A percentile compares a stretch with the other conserved stretches of the same genome.
Evolutionary conservation across 2,797 vertebrate species (phyloP).

Genomic region (Sebastolobus alascanus): DNA sequence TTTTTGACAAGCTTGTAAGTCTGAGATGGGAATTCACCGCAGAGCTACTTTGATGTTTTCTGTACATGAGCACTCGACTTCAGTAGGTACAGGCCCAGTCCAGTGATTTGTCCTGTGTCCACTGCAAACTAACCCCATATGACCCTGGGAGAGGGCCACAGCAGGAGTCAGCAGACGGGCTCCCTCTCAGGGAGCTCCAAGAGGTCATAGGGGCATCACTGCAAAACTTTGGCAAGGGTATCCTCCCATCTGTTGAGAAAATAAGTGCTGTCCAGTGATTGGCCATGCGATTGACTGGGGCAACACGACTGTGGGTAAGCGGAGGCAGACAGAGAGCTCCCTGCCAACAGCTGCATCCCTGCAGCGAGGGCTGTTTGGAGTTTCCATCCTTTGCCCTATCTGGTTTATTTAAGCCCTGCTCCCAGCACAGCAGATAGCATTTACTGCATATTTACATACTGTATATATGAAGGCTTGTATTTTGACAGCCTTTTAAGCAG

Average conservation of each 20-base stretch:
- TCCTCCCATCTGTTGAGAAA: conserved; percentile 84
- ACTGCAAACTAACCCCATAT: conserved; percentile 65
- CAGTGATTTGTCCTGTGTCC: conserved; percentile 64
- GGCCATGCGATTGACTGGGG: conserved; percentile 68
- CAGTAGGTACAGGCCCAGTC: conserved; percentile 23
- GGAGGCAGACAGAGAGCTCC: conserved; percentile 37
- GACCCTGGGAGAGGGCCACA: conserved; percentile 69
- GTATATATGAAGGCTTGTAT: conserved; percentile 54
- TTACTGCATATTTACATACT: conserved; percentile 81
- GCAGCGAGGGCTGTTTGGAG: conserved; percentile 70
- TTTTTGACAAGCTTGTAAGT: conserved; percentile 2
- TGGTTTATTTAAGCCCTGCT: conserved; percentile 76
- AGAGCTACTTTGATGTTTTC: conserved; percentile 17
- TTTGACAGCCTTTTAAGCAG: conserved; percentile 71
- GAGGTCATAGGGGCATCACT: conserved; percentile 70
- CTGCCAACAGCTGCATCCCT: conserved; percentile 66
- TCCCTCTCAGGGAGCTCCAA: conserved; percentile 68
- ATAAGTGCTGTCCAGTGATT: conserved; percentile 64
- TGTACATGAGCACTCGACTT: conserved; percentile 11
- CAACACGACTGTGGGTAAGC: conserved; percentile 39
- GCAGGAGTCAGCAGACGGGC: conserved; percentile 76
- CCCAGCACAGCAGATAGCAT: conserved; percentile 75
- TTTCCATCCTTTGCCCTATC: conserved; percentile 55
- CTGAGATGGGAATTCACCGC: conserved; percentile 10
- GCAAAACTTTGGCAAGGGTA: conserved; percentile 78